These are phyloP conservation scores for Dryomyza anilis DNA, from an alignment of 2,888 invertebrate species.

Conservation along the genomic window DNA sequence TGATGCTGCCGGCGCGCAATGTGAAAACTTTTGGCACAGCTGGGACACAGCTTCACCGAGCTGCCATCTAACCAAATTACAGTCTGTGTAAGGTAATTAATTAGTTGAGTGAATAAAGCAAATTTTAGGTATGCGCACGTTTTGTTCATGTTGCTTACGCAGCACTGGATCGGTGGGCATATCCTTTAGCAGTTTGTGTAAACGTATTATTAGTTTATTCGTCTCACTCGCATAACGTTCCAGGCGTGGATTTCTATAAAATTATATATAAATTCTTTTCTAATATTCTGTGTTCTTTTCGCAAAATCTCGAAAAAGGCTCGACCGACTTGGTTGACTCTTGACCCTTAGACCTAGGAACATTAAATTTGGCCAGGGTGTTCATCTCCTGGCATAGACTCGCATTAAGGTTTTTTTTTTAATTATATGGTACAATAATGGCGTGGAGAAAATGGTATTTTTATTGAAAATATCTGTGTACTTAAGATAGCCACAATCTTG, in stretches of 20 bases:
- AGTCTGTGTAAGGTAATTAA: constrained; percentile 56
- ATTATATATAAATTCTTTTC: not conserved
- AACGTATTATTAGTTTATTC: constrained; percentile 90
- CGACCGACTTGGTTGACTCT: too few species aligned
- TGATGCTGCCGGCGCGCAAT: constrained; percentile 91
- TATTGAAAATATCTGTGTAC: too few species aligned
- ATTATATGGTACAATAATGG: too few species aligned
- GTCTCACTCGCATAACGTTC: constrained; percentile 93
- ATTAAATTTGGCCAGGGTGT: too few species aligned
- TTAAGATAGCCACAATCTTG: too few species aligned
- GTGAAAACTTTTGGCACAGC: constrained; percentile 88
- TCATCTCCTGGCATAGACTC: too few species aligned
- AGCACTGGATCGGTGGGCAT: constrained; percentile 75
- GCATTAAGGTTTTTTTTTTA: too few species aligned
- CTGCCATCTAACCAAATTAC: constrained; percentile 95
- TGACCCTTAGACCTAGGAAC: too few species aligned
- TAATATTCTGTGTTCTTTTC: too few species aligned
- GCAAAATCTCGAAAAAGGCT: too few species aligned
- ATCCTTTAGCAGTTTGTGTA: constrained; percentile 87
- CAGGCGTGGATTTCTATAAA: constrained; percentile 68
- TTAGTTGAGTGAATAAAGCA: not conserved
- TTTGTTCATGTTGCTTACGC: constrained; percentile 75
- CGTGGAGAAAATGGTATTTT: too few species aligned
- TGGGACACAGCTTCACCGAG: constrained; percentile 87
- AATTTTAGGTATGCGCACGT: constrained; percentile 54